phyloP scores from a whole-genome alignment of 2,797 vertebrate species.

The Chloroceryle inda region DNA sequence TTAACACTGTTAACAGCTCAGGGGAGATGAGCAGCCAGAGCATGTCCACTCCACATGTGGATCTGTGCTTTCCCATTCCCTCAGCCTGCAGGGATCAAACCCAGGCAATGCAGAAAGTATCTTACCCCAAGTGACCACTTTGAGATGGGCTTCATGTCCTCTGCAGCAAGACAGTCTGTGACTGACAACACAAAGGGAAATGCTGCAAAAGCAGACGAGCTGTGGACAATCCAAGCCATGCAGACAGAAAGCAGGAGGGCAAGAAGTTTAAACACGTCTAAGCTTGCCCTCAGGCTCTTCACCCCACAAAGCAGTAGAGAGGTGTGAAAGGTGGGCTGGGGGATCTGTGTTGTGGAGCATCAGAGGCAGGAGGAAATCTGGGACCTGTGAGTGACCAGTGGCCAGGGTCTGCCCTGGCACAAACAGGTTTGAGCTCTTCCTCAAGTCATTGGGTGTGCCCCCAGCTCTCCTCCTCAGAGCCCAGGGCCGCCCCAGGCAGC shows the following conservation, averaged over 20 bases:
- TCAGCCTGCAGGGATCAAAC: background rate
- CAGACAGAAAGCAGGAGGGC: background rate
- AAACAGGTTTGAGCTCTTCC: slow-evolving; percentile 5
- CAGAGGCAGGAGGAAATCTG: background rate
- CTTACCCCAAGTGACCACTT: accelerated
- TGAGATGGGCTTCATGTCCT: background rate
- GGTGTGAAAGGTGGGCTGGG: background rate
- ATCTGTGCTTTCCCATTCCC: background rate
- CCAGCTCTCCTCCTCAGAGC: background rate
- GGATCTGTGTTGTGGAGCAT: accelerated
- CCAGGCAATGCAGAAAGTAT: background rate
- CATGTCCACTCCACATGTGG: accelerated
- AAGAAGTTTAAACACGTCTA: background rate
- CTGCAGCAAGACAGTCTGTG: background rate
- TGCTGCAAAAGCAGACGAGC: background rate
- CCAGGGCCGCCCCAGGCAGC: background rate
- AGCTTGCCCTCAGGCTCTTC: background rate
- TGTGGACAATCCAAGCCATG: background rate
- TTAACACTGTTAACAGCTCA: background rate
- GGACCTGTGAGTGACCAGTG: accelerated
- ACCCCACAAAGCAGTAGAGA: accelerated
- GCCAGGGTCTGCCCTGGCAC: background rate
- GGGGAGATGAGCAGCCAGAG: background rate
- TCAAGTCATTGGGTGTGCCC: background rate
- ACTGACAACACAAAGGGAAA: accelerated